Base-by-base conservation (phyloP, 2,113 vertebrate species). In the Tachysurus fulvidraco region DNA sequence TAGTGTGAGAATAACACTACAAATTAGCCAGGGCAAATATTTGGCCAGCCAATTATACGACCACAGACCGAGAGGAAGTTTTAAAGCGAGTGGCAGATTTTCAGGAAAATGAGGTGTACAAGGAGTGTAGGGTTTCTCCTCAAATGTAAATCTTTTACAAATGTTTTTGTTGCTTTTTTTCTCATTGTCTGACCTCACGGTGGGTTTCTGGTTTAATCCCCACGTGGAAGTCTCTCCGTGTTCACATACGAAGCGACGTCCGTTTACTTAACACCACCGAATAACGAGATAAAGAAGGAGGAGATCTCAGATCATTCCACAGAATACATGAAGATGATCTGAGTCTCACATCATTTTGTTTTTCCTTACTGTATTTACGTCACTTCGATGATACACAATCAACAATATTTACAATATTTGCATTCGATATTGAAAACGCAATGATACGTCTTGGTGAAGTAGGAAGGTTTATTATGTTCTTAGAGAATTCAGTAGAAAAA, bases 11-110 rank as follows among this genome's bases (percentile, higher is more conserved):
- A 95, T 94, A 91, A 92, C 88, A 86, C 82, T 90, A 95, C 93
- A 91, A 95, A 94, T 94, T 92, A 93, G 92, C 89, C 87, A 94
- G 91, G 87, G 92, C 94, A 96, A 97, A 96, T 94, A 95, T 94
- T 95, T 95, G 91, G 91, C 86, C 92, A 93, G 90, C 85, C 91
- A 93, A 92, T 93, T 89, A 86, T 41, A 89, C 52, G 28, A 79
- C 88, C 89, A 90, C 86, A 86, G 88, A 78, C 80, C 79, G 83
- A 88, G 81, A 85, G 77, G 12, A 3, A 89, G 81, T 23, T 81
- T 30, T 13, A 52, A 62, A 69, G 41, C 17, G 2, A 44, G 80
- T 2, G 55, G 28, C 60, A n/a, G 65, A 62, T 83, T 30, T n/a
- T 86, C 30, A 14, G 55, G 30, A 41, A 73, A 78, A 86, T 17